phyloP scores from a whole-genome alignment of 2,113 vertebrate species.

The Carassius carassius region DNA sequence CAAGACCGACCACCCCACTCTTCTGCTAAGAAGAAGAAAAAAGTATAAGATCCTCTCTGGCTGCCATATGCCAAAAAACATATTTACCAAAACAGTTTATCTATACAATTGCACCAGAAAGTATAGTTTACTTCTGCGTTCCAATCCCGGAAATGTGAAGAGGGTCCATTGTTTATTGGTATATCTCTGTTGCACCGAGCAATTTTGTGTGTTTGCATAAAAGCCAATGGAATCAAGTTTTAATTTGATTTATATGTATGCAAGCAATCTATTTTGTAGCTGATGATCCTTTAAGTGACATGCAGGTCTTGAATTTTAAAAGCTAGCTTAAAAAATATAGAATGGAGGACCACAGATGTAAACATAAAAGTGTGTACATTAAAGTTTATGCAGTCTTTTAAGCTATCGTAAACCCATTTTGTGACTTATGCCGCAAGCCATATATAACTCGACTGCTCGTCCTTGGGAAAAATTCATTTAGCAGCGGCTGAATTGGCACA shows the following conservation, averaged over 20 bases:
- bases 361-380: neutral
- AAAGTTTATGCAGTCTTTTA: neutral
- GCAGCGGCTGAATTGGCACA: neutral
- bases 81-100: constrained; percentile 9
- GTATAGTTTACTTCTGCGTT: neutral
- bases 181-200: neutral
- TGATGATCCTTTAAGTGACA: neutral
- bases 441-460: neutral
- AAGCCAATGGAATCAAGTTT: neutral
- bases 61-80: neutral
- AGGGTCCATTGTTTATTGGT: neutral
- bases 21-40: constrained; percentile 50
- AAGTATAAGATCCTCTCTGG: neutral
- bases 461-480: neutral
- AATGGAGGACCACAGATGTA: neutral
- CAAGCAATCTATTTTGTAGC: neutral
- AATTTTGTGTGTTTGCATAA: neutral
- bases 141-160: neutral
- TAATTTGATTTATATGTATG: neutral
- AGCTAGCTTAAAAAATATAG: neutral
- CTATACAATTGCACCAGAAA: neutral
- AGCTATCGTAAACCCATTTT: neutral
- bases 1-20: constrained; percentile 35
- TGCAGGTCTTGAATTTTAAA: neutral
- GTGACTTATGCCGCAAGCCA: neutral